Percentiles rank a stretch among this genome's conserved stretches.
phyloP scores from a whole-genome alignment of 1,140 invertebrate species.

The Lanistes nyassanus region DNA sequence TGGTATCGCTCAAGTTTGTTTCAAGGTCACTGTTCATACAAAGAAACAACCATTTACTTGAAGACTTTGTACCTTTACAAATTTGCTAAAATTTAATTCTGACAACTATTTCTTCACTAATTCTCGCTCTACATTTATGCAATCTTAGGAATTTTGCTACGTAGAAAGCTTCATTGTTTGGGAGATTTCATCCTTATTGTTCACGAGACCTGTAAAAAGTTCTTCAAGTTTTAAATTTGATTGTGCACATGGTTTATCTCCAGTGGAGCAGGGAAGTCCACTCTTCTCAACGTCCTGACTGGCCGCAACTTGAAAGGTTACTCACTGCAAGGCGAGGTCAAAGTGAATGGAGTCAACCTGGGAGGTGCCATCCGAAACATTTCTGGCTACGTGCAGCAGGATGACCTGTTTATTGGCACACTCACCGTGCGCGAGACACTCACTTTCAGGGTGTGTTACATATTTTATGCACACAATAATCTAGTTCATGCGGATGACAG shows the following conservation, averaged over 20 bases:
- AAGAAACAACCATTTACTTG: too few species aligned
- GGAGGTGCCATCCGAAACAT: constrained; percentile 71
- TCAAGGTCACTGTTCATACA: too few species aligned
- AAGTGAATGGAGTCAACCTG: constrained; percentile 15
- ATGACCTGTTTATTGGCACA: constrained; percentile 72
- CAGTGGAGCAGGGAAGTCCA: constrained; percentile 96
- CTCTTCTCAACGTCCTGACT: constrained; percentile 90
- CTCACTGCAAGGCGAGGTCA: constrained; percentile 76
- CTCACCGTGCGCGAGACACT: constrained; percentile 72
- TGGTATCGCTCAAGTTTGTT: too few species aligned
- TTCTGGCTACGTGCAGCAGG: constrained; percentile 94
- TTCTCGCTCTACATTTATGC: too few species aligned
- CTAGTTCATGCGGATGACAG: neutral
- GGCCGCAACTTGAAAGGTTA: constrained; percentile 79
- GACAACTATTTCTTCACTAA: too few species aligned
- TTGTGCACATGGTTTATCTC: too few species aligned
- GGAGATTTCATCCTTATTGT: too few species aligned
- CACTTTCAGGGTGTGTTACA: constrained; percentile 66
- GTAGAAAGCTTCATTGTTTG: too few species aligned
- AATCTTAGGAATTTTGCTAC: too few species aligned
- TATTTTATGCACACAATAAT: neutral
- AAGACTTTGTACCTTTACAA: too few species aligned
- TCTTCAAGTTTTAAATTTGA: neutral
- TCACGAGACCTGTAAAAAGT: too few species aligned
- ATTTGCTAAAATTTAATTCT: too few species aligned